phyloP scores from a whole-genome alignment of 2,797 vertebrate species.

The Phyllotis vaccarum region DNA sequence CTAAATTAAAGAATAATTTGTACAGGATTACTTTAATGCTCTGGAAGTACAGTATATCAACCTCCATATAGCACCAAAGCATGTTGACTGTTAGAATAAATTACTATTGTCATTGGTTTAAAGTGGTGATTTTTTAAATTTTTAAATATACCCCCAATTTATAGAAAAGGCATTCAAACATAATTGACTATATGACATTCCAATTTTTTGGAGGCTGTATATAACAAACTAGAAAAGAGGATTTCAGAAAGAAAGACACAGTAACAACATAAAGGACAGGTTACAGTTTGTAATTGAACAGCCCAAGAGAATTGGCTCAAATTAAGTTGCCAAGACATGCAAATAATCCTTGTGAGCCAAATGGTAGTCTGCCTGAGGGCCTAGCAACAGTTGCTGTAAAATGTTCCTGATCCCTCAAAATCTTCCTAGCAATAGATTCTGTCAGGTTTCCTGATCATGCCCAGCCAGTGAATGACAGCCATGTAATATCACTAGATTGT shows the following conservation, averaged over 20 bases:
- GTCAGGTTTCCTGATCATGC: too few species aligned
- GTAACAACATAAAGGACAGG: not conserved
- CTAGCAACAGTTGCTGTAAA: too few species aligned
- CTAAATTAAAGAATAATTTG: slow-evolving; percentile 11
- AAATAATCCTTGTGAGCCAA: too few species aligned
- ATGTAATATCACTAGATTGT: too few species aligned
- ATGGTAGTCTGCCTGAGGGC: too few species aligned
- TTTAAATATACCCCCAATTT: not conserved
- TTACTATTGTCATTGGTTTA: not conserved
- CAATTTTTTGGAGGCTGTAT: not conserved
- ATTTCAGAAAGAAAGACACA: not conserved
- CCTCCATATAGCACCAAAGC: not conserved
- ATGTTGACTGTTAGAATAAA: slow-evolving; percentile 28
- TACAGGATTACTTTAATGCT: not conserved
- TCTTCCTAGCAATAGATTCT: too few species aligned
- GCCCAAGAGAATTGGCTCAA: too few species aligned
- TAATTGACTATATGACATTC: slow-evolving; percentile 5
- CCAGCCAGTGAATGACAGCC: too few species aligned
- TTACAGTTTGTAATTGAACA: not conserved
- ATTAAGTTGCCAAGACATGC: too few species aligned
- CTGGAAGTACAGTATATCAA: slow-evolving; percentile 8
- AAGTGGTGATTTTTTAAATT: slow-evolving; percentile 39
- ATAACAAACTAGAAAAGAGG: not conserved
- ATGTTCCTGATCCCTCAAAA: too few species aligned
- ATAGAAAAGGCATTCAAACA: not conserved